These are phyloP conservation scores for Calypte anna DNA, from an alignment of 2,113 vertebrate genomes.

Conservation along the genomic window DNA sequence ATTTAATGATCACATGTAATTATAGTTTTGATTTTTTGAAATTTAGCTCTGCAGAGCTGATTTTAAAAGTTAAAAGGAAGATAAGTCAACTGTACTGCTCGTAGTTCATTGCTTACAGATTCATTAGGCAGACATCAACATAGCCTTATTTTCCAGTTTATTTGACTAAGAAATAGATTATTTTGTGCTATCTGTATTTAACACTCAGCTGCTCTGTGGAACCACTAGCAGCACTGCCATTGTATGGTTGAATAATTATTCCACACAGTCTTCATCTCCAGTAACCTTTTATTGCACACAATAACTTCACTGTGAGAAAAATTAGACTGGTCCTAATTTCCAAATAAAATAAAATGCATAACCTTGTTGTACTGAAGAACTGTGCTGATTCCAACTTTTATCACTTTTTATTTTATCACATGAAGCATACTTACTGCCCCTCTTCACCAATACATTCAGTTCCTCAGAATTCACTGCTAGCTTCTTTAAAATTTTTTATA, in stretches of 20 bases:
- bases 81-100: background rate
- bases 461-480: slow-evolving; percentile 19
- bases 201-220: slow-evolving; percentile 21
- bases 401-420: background rate
- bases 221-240: slow-evolving; percentile 10
- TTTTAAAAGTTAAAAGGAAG: background rate
- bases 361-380: slow-evolving; percentile 58
- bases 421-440: slow-evolving; percentile 68
- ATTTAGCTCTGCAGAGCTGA: background rate
- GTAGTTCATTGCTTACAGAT: background rate
- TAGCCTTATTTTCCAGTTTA: background rate
- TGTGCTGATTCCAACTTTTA: slow-evolving; percentile 61
- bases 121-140: slow-evolving; percentile 11
- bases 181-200: slow-evolving; percentile 33
- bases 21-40: background rate
- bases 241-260: slow-evolving; percentile 46
- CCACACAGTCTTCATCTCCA: slow-evolving; percentile 18
- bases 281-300: slow-evolving; percentile 43
- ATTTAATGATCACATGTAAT: background rate
- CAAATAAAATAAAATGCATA: slow-evolving; percentile 53
- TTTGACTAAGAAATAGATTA: slow-evolving; percentile 47
- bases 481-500: slow-evolving; percentile 3
- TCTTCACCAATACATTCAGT: background rate
- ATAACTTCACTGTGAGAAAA: slow-evolving; percentile 31
- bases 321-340: slow-evolving; percentile 50